Evolutionary conservation across 2,888 invertebrate genomes (phyloP), one percentile per base, ranked within the genome.

Genomic region (Dastarcus helophoroides): DNA sequence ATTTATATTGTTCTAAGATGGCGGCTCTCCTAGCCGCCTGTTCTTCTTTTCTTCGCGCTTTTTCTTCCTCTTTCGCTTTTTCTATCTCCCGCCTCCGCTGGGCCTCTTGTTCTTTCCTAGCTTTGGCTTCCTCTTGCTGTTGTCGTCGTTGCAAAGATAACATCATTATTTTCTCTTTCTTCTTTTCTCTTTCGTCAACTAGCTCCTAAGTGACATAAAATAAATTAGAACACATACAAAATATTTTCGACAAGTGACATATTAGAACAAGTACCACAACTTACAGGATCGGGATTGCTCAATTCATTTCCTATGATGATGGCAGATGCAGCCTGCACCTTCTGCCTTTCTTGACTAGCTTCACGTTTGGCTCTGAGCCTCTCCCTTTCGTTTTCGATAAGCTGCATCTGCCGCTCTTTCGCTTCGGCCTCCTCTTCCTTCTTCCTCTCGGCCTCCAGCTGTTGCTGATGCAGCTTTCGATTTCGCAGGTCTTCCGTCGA

Each of bases 1-100:
- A 68, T 63, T 90, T 84, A 65, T 94, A 88, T 60, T 90, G 86
- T 54, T 90, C 89, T 47, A 93, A 72, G 54, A 95, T 95, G 42
- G 74, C 75, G 42, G 89, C 83, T 32, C 93, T 65, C 36, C 91
- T 69, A n/a, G 80, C 73, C 49, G 79, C 79, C 59, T 94, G 93
- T 51, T 93, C 91, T 49, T 84, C 58, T 65, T 73, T 62, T 59
- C 79, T 75, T 54, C 84, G 67, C 48, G 72, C 65, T 64, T 85
- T 71, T 57, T 79, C 73, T 56, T 90, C 79, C 50, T 73, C 73
- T 48, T 79, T 80, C 39, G 74, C 68, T 39, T 81, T 79, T 46
- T 86, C 85, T 26, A 76, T 68, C 48, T 85, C 85, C 29, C 76
- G 67, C 38, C 83, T 69, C 31, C 79, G 74, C 30, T 82, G 79